phyloP scores from a whole-genome alignment of 1,140 invertebrate species.

The Caenorhabditis brenneri region DNA sequence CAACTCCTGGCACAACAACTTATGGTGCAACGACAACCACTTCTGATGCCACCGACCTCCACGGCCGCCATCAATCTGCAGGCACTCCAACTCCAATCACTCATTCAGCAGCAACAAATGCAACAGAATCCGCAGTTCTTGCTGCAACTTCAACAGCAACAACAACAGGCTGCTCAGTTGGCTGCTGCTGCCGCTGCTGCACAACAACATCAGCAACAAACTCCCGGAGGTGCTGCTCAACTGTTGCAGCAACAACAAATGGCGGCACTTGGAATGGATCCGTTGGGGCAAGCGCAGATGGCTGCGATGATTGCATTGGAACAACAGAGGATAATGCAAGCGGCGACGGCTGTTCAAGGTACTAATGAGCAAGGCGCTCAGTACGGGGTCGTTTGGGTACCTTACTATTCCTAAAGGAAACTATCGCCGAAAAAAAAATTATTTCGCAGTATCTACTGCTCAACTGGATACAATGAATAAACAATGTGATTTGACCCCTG shows the following conservation, averaged over 20 bases:
- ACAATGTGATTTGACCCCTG: too few relatives aligned
- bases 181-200: neutral
- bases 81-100: neutral
- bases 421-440: too few relatives aligned
- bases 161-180: neutral
- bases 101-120: neutral
- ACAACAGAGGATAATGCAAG: neutral
- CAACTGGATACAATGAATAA: too few relatives aligned
- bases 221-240: too few relatives aligned
- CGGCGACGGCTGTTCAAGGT: neutral
- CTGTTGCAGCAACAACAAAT: neutral
- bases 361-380: neutral
- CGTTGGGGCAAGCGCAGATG: neutral
- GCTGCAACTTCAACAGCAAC: neutral
- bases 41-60: conserved; percentile 26
- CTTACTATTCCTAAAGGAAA: too few relatives aligned
- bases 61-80: neutral
- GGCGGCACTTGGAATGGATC: neutral
- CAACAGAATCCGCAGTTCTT: conserved; percentile 13
- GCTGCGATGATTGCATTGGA: neutral
- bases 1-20: conserved; percentile 31
- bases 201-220: conserved; percentile 1
- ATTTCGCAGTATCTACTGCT: too few relatives aligned
- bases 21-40: conserved; percentile 10
- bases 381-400: too few relatives aligned